Base-by-base conservation (phyloP, 2,113 vertebrate species). In the Coregonus clupeaformis region DNA sequence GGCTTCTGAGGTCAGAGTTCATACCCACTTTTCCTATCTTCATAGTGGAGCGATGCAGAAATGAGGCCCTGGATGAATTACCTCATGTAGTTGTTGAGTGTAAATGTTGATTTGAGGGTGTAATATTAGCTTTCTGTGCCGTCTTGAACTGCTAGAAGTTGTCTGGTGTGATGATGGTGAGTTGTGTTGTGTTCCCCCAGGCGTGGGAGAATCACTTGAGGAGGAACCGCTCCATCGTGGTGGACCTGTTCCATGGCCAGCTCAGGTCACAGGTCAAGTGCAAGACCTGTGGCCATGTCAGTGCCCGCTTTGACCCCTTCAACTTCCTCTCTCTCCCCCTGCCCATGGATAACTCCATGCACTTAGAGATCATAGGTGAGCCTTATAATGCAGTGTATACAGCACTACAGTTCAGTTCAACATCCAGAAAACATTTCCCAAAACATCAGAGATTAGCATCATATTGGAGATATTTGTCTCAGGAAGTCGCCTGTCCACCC, bases 301-400 rank as follows among this genome's bases (percentile, higher is more conserved):
- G 95, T 74, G 94, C 95, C 49, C 92, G 95, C 74, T 96, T 96
- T 76, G 95, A 96, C 76, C 95, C 95, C 73, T 96, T 96, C 72
- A 96, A 96, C 89, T 96, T 96, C 87, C 92, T 96, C 55, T 96
- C 95, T 29, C 90, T 96, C 55, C 95, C 95, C 83, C 90, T 96
- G 78, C 95, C 95, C 70, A 96, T 96, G 95, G 95, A 96, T 79
- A 96, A 95, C 86, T 96, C 94, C 83, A 96, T 96, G 95, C 95
- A 96, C 78, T 86, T 96, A 82, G 95, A 96, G 93, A 96, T 96
- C 75, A 96, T 94, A 90, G 95, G 95, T 96, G 75, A 36, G 76
- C 30, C 64, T 27, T 9, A 22, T n/a, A 9, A 62, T 57, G 14
- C 59, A 22, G n/a, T n/a, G n/a, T 18, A 16, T 52, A 16, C 49